Evolutionary conservation across 1,140 invertebrate genomes (phyloP).

Genomic region (Oscheius sp.): DNA sequence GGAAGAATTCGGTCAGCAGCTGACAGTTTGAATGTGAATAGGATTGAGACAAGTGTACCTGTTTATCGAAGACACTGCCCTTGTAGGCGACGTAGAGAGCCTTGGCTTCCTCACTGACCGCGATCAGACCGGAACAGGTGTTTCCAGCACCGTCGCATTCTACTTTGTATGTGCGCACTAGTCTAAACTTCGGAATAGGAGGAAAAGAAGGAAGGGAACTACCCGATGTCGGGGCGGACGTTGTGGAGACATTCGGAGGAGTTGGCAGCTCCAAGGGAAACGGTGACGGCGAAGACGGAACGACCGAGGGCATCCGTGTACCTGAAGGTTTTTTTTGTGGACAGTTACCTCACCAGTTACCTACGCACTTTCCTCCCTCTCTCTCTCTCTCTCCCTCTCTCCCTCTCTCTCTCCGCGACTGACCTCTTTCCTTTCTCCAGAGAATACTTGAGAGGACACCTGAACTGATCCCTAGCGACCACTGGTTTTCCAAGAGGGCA

Average conservation of each 20-base stretch:
- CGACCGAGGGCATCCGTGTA: slow-evolving; percentile 59
- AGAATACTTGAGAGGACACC: slow-evolving; percentile 49
- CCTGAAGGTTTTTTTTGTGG: not conserved
- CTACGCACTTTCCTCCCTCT: too few relatives aligned
- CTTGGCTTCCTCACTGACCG: slow-evolving; percentile 59
- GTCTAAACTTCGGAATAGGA: not conserved
- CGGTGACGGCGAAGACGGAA: slow-evolving; percentile 52
- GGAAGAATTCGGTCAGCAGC: slow-evolving; percentile 53
- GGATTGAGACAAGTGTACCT: slow-evolving; percentile 22
- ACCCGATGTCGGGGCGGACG: slow-evolving; percentile 58
- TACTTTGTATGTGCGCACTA: slow-evolving; percentile 50
- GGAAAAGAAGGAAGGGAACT: slow-evolving; percentile 23
- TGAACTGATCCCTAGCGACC: slow-evolving; percentile 56
- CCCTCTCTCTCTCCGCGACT: too few relatives aligned
- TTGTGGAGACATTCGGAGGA: slow-evolving; percentile 49
- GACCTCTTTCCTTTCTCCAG: not conserved
- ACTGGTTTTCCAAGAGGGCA: slow-evolving; percentile 53
- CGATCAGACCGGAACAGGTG: slow-evolving; percentile 56
- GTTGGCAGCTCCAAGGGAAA: slow-evolving; percentile 50
- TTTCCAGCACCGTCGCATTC: slow-evolving; percentile 57
- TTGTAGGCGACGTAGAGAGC: slow-evolving; percentile 58
- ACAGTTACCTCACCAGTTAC: too few relatives aligned
- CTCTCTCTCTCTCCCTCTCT: too few relatives aligned
- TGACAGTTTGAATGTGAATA: not conserved
- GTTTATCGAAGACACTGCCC: slow-evolving; percentile 55